phyloP scores from a whole-genome alignment of 1,140 invertebrate genomes.

The Mycetomoellerius zeteki region DNA sequence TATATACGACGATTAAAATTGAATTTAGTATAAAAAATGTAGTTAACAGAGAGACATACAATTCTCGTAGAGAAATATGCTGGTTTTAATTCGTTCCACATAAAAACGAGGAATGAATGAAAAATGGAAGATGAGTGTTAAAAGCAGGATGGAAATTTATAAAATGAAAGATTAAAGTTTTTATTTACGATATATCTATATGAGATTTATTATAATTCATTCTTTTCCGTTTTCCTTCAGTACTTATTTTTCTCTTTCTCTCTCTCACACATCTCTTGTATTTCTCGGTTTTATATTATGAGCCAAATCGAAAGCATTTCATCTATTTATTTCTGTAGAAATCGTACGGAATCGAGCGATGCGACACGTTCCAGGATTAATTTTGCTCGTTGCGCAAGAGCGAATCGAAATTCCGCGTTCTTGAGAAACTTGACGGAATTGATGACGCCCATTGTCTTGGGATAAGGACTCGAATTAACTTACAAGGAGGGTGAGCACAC shows the following conservation, averaged over 20 bases:
- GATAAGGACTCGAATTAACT: conserved; percentile 55
- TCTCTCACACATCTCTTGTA: not conserved
- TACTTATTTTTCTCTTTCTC: not conserved
- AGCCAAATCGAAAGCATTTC: not conserved
- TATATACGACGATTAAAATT: not conserved
- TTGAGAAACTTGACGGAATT: conserved; percentile 53
- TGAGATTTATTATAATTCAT: conserved; percentile 2
- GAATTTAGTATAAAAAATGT: conserved; percentile 16
- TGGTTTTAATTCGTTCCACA: not conserved
- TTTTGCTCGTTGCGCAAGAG: not conserved
- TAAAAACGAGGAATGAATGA: not conserved
- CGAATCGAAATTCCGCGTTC: conserved; percentile 50
- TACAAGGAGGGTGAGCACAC: conserved; percentile 31
- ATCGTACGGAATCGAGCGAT: not conserved
- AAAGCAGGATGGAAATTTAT: conserved; percentile 11
- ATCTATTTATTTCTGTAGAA: not conserved
- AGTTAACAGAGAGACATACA: not conserved
- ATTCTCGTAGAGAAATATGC: conserved; percentile 14
- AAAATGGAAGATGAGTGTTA: not conserved
- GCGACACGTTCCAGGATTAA: conserved; percentile 26
- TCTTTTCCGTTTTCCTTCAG: not conserved
- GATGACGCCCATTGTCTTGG: conserved; percentile 47
- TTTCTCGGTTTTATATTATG: not conserved
- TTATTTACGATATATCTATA: not conserved
- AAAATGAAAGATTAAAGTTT: conserved; percentile 33